These are phyloP conservation scores for Pocillopora grandis DNA, from an alignment of 92 coral and sea anemone species.

Conservation along the genomic window DNA sequence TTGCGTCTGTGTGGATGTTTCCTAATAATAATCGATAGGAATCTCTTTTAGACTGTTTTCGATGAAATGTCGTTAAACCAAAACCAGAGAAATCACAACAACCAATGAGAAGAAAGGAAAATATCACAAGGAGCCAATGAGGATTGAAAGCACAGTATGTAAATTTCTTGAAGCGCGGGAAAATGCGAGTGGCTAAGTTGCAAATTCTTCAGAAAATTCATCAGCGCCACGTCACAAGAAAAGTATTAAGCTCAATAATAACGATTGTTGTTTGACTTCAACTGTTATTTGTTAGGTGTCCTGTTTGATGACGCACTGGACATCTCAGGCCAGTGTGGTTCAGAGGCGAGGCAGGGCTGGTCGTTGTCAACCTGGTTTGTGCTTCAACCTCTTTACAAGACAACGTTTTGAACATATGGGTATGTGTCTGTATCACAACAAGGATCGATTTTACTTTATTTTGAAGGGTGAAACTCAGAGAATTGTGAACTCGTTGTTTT, in stretches of 20 bases:
- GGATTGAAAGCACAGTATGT: no score
- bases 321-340: slow-evolving; percentile 81
- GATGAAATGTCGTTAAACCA: no score
- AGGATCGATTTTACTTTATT: no score
- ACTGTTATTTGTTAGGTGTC: slow-evolving; percentile 55
- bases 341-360: slow-evolving; percentile 97
- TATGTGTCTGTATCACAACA: slow-evolving; percentile 14
- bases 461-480: no score
- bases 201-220: not conserved
- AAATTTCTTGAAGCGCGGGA: not conserved
- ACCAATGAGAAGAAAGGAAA: no score
- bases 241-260: not conserved
- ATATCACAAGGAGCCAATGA: no score
- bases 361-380: slow-evolving; percentile 81
- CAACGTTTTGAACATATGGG: slow-evolving; percentile 75
- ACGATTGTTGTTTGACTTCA: not conserved
- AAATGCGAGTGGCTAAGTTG: no score
- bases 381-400: slow-evolving; percentile 85
- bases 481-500: no score
- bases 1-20: no score
- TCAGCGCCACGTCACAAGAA: not conserved
- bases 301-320: slow-evolving; percentile 83
- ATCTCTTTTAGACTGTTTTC: no score
- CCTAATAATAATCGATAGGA: no score
- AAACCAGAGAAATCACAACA: no score